These are phyloP conservation scores for Spodoptera littoralis DNA, from an alignment of 2,888 invertebrate genomes.

Conservation along the genomic window DNA sequence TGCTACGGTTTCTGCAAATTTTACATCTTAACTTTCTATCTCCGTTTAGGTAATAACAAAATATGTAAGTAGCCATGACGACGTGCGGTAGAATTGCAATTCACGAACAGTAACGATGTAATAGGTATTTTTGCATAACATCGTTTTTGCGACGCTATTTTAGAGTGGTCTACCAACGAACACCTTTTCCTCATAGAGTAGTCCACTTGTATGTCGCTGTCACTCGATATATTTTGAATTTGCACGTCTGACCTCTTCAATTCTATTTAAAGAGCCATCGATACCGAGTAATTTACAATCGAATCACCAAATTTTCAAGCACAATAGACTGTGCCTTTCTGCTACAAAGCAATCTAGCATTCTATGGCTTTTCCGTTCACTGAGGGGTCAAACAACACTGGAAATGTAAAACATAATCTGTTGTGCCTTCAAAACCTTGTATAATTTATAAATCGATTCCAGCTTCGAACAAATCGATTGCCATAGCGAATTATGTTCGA, in stretches of 20 bases:
- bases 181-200: conserved; percentile 44
- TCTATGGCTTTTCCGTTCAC: no score
- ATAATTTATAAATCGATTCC: neutral
- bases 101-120: conserved; percentile 50
- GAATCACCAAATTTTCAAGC: conserved; percentile 29
- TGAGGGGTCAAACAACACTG: no score
- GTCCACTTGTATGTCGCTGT: conserved; percentile 40
- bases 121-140: conserved; percentile 51
- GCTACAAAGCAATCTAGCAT: no score
- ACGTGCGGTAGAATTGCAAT: conserved; percentile 39
- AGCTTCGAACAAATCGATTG: conserved; percentile 29
- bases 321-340: conserved; percentile 14
- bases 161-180: conserved; percentile 34
- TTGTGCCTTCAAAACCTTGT: no score
- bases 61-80: no score
- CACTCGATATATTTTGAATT: conserved; percentile 49
- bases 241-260: conserved; percentile 36
- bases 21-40: no score
- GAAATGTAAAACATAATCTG: no score
- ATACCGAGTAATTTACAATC: conserved; percentile 33
- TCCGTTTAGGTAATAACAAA: no score
- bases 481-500: conserved; percentile 27
- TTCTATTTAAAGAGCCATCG: conserved; percentile 29
- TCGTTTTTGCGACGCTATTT: conserved; percentile 40
- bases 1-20: no score